These are phyloP conservation scores for Seladonia tumulorum DNA, from an alignment of 2,888 invertebrate genomes.

Conservation along the genomic window DNA sequence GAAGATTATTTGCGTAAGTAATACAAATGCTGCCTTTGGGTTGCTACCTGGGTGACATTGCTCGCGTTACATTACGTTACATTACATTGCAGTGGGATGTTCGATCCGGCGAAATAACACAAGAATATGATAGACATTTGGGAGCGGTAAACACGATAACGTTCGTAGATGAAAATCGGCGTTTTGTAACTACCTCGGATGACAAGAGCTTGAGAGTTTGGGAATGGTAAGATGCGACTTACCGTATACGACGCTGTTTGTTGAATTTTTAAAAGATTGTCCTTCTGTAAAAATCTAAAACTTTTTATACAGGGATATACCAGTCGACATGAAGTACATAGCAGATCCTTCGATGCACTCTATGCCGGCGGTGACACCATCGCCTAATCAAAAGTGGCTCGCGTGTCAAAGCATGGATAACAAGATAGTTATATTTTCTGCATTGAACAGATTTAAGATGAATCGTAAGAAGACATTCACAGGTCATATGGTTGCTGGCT, in stretches of 20 bases:
- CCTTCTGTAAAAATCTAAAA: neutral
- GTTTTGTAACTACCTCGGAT: constrained; percentile 99
- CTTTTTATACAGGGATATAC: constrained; percentile 88
- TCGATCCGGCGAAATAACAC: constrained; percentile 96
- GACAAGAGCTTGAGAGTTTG: constrained; percentile 99
- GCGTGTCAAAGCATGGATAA: constrained; percentile 99
- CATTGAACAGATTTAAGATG: constrained; percentile 98
- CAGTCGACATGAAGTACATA: constrained; percentile 99
- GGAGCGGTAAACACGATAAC: constrained; percentile 99
- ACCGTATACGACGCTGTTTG: neutral
- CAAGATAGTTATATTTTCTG: constrained; percentile 98
- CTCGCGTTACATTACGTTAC: constrained; percentile 52
- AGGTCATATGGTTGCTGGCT: constrained; percentile 99
- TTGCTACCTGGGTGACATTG: neutral
- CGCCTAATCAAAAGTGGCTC: constrained; percentile 99
- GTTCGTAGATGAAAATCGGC: constrained; percentile 98
- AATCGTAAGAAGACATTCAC: constrained; percentile 99
- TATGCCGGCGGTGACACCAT: constrained; percentile 97
- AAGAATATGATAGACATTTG: constrained; percentile 99
- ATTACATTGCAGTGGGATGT: constrained; percentile 93
- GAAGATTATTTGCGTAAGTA: constrained; percentile 98
- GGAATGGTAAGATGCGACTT: constrained; percentile 92
- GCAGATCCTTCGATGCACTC: constrained; percentile 99
- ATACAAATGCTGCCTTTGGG: neutral
- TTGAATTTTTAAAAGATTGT: neutral